phyloP scores from a whole-genome alignment of 2,888 invertebrate species.

The Drosophila multiciliata region DNA sequence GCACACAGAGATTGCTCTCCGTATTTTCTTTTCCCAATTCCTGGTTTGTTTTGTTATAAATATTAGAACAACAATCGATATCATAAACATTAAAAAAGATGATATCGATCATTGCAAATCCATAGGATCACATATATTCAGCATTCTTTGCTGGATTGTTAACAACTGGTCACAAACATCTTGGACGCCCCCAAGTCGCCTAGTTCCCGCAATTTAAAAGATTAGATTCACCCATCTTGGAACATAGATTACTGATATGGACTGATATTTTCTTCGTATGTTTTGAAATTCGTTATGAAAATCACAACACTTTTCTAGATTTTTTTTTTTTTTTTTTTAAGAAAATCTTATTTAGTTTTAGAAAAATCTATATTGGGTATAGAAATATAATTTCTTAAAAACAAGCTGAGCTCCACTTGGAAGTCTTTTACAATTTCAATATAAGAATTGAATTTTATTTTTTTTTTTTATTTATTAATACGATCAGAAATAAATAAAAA shows the following conservation, averaged over 20 bases:
- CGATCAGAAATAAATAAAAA: neutral
- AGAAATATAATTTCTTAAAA: neutral
- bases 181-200: no score
- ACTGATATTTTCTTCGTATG: neutral
- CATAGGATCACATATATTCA: neutral
- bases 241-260: neutral
- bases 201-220: neutral
- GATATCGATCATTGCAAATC: neutral
- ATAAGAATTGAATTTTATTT: neutral
- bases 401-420: neutral
- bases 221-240: neutral
- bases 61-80: neutral
- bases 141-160: neutral
- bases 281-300: neutral
- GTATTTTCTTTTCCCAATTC: neutral
- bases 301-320: neutral
- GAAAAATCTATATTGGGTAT: no score
- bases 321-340: neutral
- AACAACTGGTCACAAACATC: no score
- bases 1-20: neutral
- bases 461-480: no score
- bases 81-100: neutral
- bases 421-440: neutral
- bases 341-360: neutral
- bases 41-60: neutral